Evolutionary conservation across 1,140 invertebrate genomes (phyloP).

Genomic region (Drusus annulatus): DNA sequence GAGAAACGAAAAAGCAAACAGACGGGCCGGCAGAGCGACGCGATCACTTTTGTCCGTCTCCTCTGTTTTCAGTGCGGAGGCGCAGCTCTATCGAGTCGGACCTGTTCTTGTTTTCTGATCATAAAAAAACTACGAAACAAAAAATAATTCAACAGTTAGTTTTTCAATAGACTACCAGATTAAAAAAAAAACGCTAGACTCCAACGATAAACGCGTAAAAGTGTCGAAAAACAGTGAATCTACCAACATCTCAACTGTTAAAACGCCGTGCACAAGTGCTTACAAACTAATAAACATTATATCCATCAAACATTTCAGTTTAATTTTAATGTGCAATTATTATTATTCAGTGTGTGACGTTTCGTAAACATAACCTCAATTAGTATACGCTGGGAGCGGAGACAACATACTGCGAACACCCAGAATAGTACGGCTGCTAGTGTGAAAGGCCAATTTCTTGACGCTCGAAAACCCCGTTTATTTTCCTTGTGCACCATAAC

Average conservation of each 20-base stretch:
- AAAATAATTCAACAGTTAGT: slow-evolving; percentile 16
- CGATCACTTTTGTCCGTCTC: slow-evolving; percentile 38
- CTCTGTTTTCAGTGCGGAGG: slow-evolving; percentile 21
- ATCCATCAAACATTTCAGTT: not conserved
- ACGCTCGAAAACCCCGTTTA: no score
- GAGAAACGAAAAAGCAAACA: slow-evolving; percentile 32
- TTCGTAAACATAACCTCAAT: slow-evolving; percentile 43
- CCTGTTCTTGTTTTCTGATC: not conserved
- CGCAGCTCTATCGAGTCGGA: slow-evolving; percentile 25
- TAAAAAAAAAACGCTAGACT: no score
- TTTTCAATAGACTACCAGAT: no score
- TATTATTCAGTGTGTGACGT: slow-evolving; percentile 16
- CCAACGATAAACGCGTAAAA: no score
- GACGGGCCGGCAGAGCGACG: slow-evolving; percentile 29
- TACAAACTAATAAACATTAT: not conserved
- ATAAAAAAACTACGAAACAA: slow-evolving; percentile 17
- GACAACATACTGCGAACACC: no score
- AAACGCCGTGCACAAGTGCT: not conserved
- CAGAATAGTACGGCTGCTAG: not conserved
- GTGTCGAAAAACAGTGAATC: no score
- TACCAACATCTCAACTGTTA: not conserved
- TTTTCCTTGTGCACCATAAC: no score
- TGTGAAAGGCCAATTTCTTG: no score
- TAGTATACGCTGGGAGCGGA: not conserved
- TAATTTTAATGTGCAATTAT: not conserved